A percentile compares a stretch with the other conserved stretches of the same genome.
Evolutionary conservation across 2,888 invertebrate species (phyloP).

Genomic region (Diogma glabrata): DNA sequence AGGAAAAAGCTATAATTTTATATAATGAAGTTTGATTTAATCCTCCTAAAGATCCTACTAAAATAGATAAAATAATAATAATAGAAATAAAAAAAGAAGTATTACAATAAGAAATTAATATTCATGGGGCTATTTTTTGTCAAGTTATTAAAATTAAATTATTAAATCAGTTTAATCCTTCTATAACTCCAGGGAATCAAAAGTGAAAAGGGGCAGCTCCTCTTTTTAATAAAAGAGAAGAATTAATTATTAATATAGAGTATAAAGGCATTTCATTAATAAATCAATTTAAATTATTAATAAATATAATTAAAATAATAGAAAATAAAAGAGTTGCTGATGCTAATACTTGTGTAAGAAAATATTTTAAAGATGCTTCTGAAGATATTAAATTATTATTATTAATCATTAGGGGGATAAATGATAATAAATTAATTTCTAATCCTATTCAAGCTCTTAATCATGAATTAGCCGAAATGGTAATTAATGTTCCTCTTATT

Average conservation of each 20-base stretch:
- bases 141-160: too few relatives aligned
- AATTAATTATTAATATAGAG: constrained; percentile 37
- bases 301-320: background rate
- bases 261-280: background rate
- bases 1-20: too few relatives aligned
- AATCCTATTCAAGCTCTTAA: background rate
- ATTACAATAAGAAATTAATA: constrained; percentile 40
- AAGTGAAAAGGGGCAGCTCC: constrained; percentile 47
- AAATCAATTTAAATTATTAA: background rate
- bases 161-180: background rate
- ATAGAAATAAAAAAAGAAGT: constrained; percentile 36
- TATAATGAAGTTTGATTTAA: background rate
- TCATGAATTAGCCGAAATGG: constrained; percentile 39
- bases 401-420: background rate
- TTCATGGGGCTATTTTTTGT: constrained; percentile 53
- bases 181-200: constrained; percentile 41
- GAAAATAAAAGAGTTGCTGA: background rate
- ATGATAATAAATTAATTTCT: too few relatives aligned
- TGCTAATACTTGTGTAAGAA: background rate
- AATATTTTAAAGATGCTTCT: background rate
- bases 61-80: constrained; percentile 37
- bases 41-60: constrained; percentile 38
- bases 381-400: background rate
- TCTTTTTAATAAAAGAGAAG: constrained; percentile 40
- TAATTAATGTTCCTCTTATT: constrained; percentile 39